phyloP scores from a whole-genome alignment of 2,113 vertebrate genomes.

The Calcarius ornatus region DNA sequence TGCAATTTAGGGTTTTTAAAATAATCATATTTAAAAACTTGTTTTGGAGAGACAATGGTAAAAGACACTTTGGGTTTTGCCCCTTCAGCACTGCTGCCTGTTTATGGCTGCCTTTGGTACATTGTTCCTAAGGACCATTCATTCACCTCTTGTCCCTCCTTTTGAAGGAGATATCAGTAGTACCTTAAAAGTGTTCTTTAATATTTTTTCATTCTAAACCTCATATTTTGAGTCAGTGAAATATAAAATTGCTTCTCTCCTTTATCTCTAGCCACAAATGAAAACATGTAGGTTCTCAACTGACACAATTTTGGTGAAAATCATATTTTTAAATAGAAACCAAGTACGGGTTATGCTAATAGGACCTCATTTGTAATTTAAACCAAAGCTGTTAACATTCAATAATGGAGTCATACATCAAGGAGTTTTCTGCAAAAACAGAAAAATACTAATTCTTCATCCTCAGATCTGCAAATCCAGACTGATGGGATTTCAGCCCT shows the following conservation, averaged over 20 bases:
- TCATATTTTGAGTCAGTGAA: neutral
- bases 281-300: conserved; percentile 16
- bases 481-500: conserved; percentile 66
- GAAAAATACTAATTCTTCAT: conserved; percentile 68
- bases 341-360: conserved; percentile 54
- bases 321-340: conserved; percentile 55
- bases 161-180: neutral
- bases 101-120: neutral
- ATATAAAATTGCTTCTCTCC: neutral
- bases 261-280: conserved; percentile 23
- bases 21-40: neutral
- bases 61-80: neutral
- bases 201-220: neutral
- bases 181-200: neutral
- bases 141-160: neutral
- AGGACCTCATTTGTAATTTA: conserved; percentile 61
- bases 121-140: neutral
- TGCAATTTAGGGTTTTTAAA: neutral
- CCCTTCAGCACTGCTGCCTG: neutral
- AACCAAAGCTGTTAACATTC: conserved; percentile 55
- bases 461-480: conserved; percentile 68
- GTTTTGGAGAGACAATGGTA: neutral
- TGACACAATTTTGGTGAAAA: conserved; percentile 51
- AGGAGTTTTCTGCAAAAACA: conserved; percentile 67
- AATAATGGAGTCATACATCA: conserved; percentile 58